phyloP scores from a whole-genome alignment of 2,113 vertebrate species.

The Eurypyga helias region DNA sequence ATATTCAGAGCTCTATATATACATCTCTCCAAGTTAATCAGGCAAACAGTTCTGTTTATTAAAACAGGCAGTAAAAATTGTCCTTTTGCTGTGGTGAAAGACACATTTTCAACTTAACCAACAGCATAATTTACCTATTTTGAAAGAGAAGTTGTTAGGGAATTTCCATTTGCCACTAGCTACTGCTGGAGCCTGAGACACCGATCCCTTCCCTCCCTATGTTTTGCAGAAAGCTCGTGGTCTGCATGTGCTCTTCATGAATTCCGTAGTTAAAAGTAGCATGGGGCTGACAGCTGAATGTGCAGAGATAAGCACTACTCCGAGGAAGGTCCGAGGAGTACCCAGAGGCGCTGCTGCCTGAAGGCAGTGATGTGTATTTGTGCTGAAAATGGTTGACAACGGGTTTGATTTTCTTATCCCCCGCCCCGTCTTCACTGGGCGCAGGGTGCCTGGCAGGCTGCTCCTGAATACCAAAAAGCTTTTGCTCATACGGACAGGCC shows the following conservation, averaged over 20 bases:
- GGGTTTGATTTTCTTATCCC: neutral
- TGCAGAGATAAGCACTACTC: neutral
- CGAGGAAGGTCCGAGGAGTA: neutral
- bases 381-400: neutral
- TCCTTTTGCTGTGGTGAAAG: neutral
- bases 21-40: neutral
- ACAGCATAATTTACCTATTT: neutral
- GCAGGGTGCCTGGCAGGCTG: neutral
- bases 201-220: neutral
- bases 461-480: neutral
- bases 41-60: neutral
- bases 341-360: neutral
- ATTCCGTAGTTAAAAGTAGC: neutral
- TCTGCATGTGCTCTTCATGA: neutral
- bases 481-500: fast-evolving
- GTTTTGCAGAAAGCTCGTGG: neutral
- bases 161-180: neutral
- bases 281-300: neutral
- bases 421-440: neutral
- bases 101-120: neutral
- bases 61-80: neutral
- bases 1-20: neutral
- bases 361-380: neutral
- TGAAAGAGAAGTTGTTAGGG: neutral
- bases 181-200: neutral